A percentile compares a stretch with the other conserved stretches of the same genome.
These are phyloP conservation scores for Eulithis prunata DNA, from an alignment of 2,888 invertebrate species.

Conservation along the genomic window DNA sequence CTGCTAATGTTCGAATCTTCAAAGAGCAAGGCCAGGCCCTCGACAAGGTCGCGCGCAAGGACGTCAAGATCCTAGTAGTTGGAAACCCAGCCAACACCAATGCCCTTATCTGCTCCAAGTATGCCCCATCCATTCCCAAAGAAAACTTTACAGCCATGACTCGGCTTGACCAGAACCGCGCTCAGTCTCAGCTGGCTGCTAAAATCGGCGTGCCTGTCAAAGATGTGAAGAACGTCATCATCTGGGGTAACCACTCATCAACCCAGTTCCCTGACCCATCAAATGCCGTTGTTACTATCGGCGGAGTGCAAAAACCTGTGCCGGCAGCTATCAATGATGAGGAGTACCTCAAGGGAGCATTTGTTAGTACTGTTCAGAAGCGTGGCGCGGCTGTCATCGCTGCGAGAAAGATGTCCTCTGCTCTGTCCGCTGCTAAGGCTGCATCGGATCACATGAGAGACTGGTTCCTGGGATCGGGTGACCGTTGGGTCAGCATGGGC, in stretches of 20 bases:
- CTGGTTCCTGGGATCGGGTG: constrained; percentile 96
- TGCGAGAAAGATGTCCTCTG: constrained; percentile 98
- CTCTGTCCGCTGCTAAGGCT: constrained; percentile 99
- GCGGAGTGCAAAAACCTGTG: constrained; percentile 84
- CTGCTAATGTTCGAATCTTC: constrained; percentile 99
- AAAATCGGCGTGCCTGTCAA: constrained; percentile 88
- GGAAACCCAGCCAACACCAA: constrained; percentile 99
- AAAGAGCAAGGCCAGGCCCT: constrained; percentile 98
- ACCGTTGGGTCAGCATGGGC: constrained; percentile 97
- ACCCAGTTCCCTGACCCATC: constrained; percentile 98
- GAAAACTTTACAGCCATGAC: constrained; percentile 99
- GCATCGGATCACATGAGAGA: constrained; percentile 99
- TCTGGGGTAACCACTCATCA: constrained; percentile 99
- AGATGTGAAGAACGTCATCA: constrained; percentile 94
- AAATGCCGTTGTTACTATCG: constrained; percentile 86
- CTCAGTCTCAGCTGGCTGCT: constrained; percentile 94
- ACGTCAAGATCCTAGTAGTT: constrained; percentile 97
- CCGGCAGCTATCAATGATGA: constrained; percentile 91
- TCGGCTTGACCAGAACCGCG: constrained; percentile 98
- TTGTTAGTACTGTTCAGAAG: constrained; percentile 97
- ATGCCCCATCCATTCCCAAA: constrained; percentile 97
- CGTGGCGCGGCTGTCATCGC: constrained; percentile 98
- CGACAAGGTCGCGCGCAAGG: constrained; percentile 94
- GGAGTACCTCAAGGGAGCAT: constrained; percentile 90
- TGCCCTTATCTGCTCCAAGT: constrained; percentile 97